Conservation (phyloP, 2,888 invertebrate genomes). For the Lathronympha strigana region DNA sequence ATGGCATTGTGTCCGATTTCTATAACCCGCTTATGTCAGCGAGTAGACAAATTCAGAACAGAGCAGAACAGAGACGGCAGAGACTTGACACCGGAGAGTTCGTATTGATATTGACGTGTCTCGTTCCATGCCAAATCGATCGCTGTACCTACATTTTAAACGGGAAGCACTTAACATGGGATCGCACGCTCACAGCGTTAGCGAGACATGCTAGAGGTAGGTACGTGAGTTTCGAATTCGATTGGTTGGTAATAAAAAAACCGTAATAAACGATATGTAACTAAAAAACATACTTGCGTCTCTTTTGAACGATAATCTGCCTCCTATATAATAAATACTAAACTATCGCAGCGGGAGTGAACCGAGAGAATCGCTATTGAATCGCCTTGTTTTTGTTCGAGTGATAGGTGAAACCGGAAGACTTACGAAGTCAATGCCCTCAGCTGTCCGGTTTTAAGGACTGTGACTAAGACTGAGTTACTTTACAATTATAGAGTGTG, state of each 20-base stretch:
- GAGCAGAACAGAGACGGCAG: too few relatives aligned
- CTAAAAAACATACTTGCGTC: background rate
- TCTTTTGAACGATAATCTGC: conserved; percentile 1
- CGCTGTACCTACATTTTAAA: too few relatives aligned
- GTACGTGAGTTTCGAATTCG: background rate
- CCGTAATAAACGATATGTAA: background rate
- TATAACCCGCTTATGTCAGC: too few relatives aligned
- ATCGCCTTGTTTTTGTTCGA: conserved; percentile 25
- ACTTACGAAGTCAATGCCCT: conserved; percentile 41
- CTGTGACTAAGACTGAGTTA: conserved; percentile 35
- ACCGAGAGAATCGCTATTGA: conserved; percentile 26
- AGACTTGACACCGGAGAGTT: too few relatives aligned
- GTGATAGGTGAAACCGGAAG: conserved; percentile 42
- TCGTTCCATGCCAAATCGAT: too few relatives aligned
- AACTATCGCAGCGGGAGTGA: conserved; percentile 19
- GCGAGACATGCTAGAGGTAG: background rate
- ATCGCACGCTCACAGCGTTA: too few relatives aligned
- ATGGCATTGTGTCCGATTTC: too few relatives aligned
- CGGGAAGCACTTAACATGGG: too few relatives aligned
- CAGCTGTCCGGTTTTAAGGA: conserved; percentile 40
- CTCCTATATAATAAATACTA: conserved; percentile 1
- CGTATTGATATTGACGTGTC: too few relatives aligned
- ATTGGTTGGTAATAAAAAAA: too few relatives aligned
- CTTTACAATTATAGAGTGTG: conserved; percentile 30
- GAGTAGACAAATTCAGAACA: too few relatives aligned